These are phyloP conservation scores for Oligia fasciuncula DNA, from an alignment of 2,888 invertebrate genomes.

Conservation along the genomic window DNA sequence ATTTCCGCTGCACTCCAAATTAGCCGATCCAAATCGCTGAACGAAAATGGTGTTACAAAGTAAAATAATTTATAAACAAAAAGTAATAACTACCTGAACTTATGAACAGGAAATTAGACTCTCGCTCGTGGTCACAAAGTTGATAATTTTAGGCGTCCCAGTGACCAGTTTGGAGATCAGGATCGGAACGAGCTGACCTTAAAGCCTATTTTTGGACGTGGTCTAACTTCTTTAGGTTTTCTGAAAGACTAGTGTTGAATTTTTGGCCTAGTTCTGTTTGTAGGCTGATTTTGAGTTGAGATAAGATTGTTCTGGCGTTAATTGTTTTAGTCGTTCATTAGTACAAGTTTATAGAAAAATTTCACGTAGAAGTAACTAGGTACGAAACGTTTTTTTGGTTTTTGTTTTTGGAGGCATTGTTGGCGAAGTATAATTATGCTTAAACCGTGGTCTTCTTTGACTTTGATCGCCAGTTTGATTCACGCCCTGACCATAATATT, in stretches of 20 bases:
- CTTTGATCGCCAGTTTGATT: too few relatives aligned
- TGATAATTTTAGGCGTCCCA: constrained; percentile 16
- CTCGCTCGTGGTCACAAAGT: constrained; percentile 18
- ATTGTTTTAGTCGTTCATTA: not conserved
- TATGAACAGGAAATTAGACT: constrained; percentile 57
- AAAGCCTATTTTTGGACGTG: constrained; percentile 42
- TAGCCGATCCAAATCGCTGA: constrained; percentile 59
- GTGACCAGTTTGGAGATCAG: constrained; percentile 36
- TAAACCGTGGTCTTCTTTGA: too few relatives aligned
- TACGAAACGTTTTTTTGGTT: not conserved
- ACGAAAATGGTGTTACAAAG: constrained; percentile 39
- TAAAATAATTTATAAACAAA: constrained; percentile 49
- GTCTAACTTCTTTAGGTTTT: constrained; percentile 31
- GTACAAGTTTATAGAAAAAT: not conserved
- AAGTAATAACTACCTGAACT: constrained; percentile 29
- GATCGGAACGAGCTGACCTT: constrained; percentile 47
- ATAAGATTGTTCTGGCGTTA: not conserved
- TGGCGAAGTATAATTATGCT: not conserved
- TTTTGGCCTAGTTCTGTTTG: constrained; percentile 23
- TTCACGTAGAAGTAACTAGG: not conserved
- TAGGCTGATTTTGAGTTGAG: not conserved
- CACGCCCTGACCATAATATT: not conserved
- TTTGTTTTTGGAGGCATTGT: not conserved
- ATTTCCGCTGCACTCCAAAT: constrained; percentile 49
- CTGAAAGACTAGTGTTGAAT: constrained; percentile 11